Conservation (phyloP, 2,797 vertebrate species). For the Hipposideros larvatus region DNA sequence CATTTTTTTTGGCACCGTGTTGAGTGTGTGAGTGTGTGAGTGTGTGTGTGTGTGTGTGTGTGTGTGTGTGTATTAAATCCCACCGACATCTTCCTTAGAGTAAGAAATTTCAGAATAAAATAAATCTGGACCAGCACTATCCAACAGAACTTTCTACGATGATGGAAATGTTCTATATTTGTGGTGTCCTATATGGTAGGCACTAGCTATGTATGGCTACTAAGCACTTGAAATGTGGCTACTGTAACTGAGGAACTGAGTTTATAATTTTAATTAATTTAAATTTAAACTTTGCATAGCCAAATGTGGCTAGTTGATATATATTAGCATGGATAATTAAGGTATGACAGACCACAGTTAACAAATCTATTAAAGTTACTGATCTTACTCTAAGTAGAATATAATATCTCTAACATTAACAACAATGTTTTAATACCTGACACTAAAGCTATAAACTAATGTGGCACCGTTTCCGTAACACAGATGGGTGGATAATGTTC, state of each 20-base stretch:
- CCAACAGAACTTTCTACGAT: background rate
- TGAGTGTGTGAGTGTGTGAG: too few relatives aligned
- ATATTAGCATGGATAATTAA: background rate
- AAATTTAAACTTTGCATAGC: background rate
- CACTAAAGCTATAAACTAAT: slow-evolving; percentile 33
- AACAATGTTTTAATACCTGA: slow-evolving; percentile 2
- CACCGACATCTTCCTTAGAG: background rate
- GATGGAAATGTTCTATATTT: background rate
- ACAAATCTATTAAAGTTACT: background rate
- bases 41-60: too few relatives aligned
- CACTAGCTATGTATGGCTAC: background rate
- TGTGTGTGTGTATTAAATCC: too few relatives aligned
- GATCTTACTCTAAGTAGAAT: slow-evolving; percentile 40
- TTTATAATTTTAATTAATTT: slow-evolving; percentile 47
- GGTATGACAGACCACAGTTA: background rate
- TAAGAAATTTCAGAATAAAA: background rate
- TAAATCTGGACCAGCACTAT: background rate
- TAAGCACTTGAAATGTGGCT: background rate
- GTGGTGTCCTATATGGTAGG: background rate
- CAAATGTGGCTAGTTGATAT: background rate
- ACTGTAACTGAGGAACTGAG: background rate
- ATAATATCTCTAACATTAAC: slow-evolving; percentile 51
- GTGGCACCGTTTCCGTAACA: slow-evolving; percentile 50
- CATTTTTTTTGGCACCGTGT: too few relatives aligned
- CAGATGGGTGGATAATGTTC: background rate